These are phyloP conservation scores for Cotesia congregata DNA, from an alignment of 2,888 invertebrate genomes.

Conservation along the genomic window DNA sequence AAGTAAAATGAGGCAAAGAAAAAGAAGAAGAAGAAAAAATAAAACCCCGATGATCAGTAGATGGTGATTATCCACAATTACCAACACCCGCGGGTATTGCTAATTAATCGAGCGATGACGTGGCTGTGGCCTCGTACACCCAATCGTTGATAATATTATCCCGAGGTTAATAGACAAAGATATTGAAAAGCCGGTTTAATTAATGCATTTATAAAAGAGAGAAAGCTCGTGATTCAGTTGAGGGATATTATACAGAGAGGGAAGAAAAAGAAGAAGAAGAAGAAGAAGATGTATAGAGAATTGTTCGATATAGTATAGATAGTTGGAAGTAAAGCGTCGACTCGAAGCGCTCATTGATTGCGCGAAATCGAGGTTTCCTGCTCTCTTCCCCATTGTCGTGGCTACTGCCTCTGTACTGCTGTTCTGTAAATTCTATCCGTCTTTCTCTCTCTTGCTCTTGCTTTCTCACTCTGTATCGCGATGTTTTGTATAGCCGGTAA, in stretches of 20 bases:
- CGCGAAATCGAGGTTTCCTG: constrained; percentile 59
- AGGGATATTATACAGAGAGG: constrained; percentile 18
- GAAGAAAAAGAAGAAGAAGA: constrained; percentile 35
- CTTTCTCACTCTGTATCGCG: constrained; percentile 29
- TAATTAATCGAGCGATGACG: constrained; percentile 37
- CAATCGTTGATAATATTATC: constrained; percentile 36
- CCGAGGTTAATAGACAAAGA: constrained; percentile 16
- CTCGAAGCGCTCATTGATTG: constrained; percentile 57
- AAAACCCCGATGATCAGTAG: constrained; percentile 17
- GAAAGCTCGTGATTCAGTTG: not conserved
- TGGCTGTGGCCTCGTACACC: constrained; percentile 27
- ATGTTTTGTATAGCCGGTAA: constrained; percentile 57
- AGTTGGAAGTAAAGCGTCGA: constrained; percentile 47
- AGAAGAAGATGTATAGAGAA: constrained; percentile 52
- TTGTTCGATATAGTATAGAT: constrained; percentile 49
- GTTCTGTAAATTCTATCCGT: constrained; percentile 35
- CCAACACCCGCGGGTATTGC: constrained; percentile 26
- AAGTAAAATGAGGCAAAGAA: not conserved
- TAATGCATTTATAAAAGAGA: constrained; percentile 21
- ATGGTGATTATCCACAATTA: constrained; percentile 36
- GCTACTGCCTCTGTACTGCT: constrained; percentile 28
- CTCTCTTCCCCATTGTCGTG: constrained; percentile 53
- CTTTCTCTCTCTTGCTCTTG: constrained; percentile 27
- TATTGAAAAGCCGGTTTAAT: constrained; percentile 36
- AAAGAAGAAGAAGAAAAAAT: constrained; percentile 1